A percentile compares a stretch with the other conserved stretches of the same genome.
Evolutionary conservation across 2,113 vertebrate genomes (phyloP).

Genomic region (Cyprinus carpio): DNA sequence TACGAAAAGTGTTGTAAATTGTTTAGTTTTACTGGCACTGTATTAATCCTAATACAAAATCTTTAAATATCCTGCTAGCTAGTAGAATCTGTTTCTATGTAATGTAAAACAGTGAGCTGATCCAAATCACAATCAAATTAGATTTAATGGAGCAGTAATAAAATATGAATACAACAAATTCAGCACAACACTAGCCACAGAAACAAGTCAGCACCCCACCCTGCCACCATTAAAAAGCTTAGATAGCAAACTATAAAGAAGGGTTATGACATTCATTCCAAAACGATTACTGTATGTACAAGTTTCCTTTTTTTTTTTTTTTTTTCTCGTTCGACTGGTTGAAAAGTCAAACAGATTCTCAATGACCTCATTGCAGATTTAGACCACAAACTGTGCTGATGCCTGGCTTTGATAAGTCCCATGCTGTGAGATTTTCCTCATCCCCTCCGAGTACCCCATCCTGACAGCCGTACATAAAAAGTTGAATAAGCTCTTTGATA

Average conservation of each 20-base stretch:
- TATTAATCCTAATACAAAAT: not conserved
- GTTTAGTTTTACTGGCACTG: not conserved
- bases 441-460: slow-evolving; percentile 41
- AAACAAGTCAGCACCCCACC: not conserved
- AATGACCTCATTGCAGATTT: slow-evolving; percentile 46
- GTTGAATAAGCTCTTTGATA: slow-evolving; percentile 57
- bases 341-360: not conserved
- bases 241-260: not conserved
- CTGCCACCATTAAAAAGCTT: not conserved
- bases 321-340: slow-evolving; percentile 2
- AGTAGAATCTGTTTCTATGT: not conserved
- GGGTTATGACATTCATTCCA: slow-evolving; percentile 5
- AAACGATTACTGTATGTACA: not conserved
- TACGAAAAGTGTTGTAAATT: not conserved
- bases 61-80: not conserved
- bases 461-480: slow-evolving; percentile 55
- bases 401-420: slow-evolving; percentile 46
- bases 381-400: slow-evolving; percentile 27
- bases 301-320: not conserved
- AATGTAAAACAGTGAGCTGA: not conserved
- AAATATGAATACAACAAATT: not conserved
- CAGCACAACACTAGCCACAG: not conserved
- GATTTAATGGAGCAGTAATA: slow-evolving; percentile 31
- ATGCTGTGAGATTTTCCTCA: slow-evolving; percentile 30
- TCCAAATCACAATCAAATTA: slow-evolving; percentile 4